Evolutionary conservation across 2,113 vertebrate species (phyloP).

Genomic region (Petrocephalus microphthalmus): DNA sequence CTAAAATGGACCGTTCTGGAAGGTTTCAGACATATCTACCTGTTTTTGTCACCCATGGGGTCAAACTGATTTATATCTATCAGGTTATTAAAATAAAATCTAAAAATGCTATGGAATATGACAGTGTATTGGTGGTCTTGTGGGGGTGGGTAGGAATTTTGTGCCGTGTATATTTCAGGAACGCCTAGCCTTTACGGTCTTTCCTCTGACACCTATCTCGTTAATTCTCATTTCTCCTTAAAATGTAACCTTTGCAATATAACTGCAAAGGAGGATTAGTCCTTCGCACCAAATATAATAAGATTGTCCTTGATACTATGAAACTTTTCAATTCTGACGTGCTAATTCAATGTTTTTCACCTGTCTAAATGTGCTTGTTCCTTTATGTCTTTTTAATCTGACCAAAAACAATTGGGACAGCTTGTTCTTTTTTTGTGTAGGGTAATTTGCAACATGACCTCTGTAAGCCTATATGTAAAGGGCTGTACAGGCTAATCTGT

Average conservation of each 20-base stretch:
- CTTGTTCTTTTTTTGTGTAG: not conserved
- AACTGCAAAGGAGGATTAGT: not conserved
- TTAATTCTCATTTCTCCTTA: not conserved
- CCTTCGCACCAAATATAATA: not conserved
- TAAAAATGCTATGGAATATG: not conserved
- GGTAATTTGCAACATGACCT: not conserved
- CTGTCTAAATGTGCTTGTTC: not conserved
- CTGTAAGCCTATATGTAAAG: not conserved
- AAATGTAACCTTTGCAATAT: not conserved
- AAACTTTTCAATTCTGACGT: not conserved
- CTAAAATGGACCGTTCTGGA: not conserved
- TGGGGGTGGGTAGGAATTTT: not conserved
- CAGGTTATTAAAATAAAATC: not conserved
- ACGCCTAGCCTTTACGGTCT: not conserved
- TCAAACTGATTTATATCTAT: not conserved
- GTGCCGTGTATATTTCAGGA: not conserved
- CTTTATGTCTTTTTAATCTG: not conserved
- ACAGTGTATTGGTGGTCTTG: not conserved
- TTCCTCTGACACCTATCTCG: not conserved
- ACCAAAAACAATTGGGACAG: conserved; percentile 3
- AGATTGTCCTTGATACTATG: not conserved
- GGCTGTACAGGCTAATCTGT: not conserved
- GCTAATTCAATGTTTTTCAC: not conserved
- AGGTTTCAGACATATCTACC: not conserved
- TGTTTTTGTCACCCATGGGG: not conserved